Evolutionary conservation across 2,113 vertebrate species (phyloP).

Genomic region (Podiceps cristatus): DNA sequence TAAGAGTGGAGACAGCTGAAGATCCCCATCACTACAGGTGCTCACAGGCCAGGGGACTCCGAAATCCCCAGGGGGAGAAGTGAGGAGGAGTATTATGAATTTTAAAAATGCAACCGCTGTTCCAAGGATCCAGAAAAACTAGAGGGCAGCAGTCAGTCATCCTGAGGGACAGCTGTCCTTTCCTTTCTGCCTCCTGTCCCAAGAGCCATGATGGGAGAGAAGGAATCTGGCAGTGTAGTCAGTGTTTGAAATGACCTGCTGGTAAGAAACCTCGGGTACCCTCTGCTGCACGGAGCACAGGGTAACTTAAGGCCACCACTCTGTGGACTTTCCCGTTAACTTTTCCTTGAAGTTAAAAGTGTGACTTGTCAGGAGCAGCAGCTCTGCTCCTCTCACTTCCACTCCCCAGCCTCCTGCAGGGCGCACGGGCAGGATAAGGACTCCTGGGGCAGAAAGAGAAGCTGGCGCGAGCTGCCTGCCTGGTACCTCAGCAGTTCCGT

Average conservation of each 20-base stretch:
- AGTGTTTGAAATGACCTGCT: background rate
- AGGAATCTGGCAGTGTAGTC: background rate
- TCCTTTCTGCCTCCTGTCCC: background rate
- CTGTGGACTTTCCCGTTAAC: background rate
- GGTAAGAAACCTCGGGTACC: background rate
- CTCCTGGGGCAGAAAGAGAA: background rate
- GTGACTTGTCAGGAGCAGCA: background rate
- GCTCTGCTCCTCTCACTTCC: background rate
- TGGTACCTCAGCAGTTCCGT: background rate
- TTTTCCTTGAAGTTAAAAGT: background rate
- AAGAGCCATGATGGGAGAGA: background rate
- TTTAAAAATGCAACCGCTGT: background rate
- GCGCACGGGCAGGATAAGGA: background rate
- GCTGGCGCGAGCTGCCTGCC: background rate
- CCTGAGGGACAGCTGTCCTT: background rate
- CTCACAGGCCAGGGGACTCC: background rate
- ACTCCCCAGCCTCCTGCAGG: background rate
- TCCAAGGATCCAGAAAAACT: background rate
- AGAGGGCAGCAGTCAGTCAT: background rate
- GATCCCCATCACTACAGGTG: background rate
- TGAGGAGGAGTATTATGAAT: background rate
- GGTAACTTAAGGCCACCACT: background rate
- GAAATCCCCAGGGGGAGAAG: background rate
- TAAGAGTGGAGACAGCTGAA: background rate
- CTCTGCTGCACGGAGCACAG: background rate